phyloP scores from a whole-genome alignment of 2,797 vertebrate genomes.

The Neoniphon sammara region DNA sequence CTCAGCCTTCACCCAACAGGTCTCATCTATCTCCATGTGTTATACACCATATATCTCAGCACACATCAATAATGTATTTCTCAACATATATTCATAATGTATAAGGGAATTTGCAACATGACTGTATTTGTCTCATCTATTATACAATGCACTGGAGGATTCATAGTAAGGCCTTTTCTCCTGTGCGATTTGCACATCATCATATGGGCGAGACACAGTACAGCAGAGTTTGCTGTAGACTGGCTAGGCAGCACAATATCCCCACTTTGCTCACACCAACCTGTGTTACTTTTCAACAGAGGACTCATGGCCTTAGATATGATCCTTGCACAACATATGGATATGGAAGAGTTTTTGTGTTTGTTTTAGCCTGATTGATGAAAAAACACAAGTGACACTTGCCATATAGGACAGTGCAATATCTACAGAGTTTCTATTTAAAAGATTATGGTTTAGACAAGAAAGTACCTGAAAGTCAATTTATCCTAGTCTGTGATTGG shows the following conservation, averaged over 20 bases:
- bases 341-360: not conserved
- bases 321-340: conserved; percentile 12
- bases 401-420: no score
- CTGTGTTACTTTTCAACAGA: conserved; percentile 4
- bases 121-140: conserved; percentile 45
- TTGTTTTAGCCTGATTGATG: no score
- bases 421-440: no score
- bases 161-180: conserved; percentile 29
- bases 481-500: no score
- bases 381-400: no score
- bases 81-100: conserved; percentile 63
- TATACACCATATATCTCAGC: conserved; percentile 48
- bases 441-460: no score
- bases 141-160: conserved; percentile 34
- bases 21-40: conserved; percentile 47
- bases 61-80: conserved; percentile 67
- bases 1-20: conserved; percentile 24
- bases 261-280: not conserved
- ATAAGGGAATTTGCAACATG: conserved; percentile 59
- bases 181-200: conserved; percentile 37
- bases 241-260: conserved; percentile 12
- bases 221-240: not conserved
- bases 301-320: not conserved
- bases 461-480: no score
- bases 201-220: conserved; percentile 33